phyloP scores from a whole-genome alignment of 2,113 vertebrate species.

The Rhynchomys soricoides region DNA sequence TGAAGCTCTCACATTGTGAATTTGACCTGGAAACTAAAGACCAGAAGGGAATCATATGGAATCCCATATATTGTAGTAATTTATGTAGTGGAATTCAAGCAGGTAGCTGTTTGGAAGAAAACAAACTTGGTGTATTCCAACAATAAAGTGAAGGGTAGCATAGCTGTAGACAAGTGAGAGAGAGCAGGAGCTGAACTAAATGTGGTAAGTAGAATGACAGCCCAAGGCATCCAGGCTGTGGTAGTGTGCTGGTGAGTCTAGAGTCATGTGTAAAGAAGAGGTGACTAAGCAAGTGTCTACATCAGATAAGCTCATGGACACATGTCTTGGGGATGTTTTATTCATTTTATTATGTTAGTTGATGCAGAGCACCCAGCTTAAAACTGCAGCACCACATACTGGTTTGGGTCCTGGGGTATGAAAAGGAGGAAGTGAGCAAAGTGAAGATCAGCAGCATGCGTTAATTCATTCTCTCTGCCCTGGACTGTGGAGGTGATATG shows the following conservation, averaged over 20 bases:
- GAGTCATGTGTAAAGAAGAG: background rate
- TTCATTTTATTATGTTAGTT: background rate
- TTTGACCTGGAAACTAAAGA: background rate
- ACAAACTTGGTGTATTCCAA: background rate
- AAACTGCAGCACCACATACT: background rate
- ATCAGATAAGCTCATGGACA: background rate
- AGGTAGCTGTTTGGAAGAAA: background rate
- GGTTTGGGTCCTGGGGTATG: background rate
- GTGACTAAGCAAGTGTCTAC: rapidly evolving
- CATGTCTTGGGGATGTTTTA: background rate
- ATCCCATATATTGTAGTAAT: rapidly evolving
- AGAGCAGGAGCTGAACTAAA: background rate
- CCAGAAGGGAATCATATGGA: background rate
- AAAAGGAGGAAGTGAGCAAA: background rate
- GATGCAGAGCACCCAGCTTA: background rate
- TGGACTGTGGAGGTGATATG: background rate
- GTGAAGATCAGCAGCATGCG: rapidly evolving
- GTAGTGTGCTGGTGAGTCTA: background rate
- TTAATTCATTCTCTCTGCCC: too few species aligned
- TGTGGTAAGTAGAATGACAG: background rate
- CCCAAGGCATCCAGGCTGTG: background rate
- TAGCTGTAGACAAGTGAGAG: background rate
- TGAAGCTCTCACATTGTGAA: background rate
- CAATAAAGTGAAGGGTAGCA: background rate
- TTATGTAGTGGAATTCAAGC: background rate